phyloP scores from a whole-genome alignment of 2,888 invertebrate species.

The Agrochola circellaris region DNA sequence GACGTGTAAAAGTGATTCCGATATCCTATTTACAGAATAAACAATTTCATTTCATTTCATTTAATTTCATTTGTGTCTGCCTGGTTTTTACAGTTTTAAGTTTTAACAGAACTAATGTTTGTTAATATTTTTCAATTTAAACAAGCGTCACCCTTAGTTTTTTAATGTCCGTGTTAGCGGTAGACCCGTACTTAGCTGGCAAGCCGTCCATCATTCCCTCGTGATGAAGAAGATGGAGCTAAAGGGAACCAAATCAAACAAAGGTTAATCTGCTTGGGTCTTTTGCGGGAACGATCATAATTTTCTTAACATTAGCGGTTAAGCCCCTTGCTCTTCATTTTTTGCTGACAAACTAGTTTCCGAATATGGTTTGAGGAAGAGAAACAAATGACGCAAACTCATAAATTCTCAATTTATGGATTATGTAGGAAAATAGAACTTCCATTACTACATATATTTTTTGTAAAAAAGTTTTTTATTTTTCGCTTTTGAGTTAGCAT shows the following conservation, averaged over 20 bases:
- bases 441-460: no score
- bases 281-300: slow-evolving; percentile 36
- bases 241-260: slow-evolving; percentile 53
- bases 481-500: no score
- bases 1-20: no score
- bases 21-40: no score
- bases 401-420: neutral
- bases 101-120: no score
- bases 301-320: slow-evolving; percentile 43
- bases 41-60: no score
- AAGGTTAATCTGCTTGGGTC: slow-evolving; percentile 56
- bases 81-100: no score
- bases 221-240: slow-evolving; percentile 43
- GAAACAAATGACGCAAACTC: neutral
- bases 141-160: no score
- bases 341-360: slow-evolving; percentile 34
- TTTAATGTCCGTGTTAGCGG: neutral
- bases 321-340: slow-evolving; percentile 10
- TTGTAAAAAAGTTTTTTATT: no score
- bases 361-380: neutral
- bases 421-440: neutral
- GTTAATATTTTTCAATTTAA: no score
- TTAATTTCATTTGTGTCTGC: no score
- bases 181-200: neutral
- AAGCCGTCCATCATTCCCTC: slow-evolving; percentile 45